Evolutionary conservation across 2,113 vertebrate genomes (phyloP).

Genomic region (Leptocoma aspasia): DNA sequence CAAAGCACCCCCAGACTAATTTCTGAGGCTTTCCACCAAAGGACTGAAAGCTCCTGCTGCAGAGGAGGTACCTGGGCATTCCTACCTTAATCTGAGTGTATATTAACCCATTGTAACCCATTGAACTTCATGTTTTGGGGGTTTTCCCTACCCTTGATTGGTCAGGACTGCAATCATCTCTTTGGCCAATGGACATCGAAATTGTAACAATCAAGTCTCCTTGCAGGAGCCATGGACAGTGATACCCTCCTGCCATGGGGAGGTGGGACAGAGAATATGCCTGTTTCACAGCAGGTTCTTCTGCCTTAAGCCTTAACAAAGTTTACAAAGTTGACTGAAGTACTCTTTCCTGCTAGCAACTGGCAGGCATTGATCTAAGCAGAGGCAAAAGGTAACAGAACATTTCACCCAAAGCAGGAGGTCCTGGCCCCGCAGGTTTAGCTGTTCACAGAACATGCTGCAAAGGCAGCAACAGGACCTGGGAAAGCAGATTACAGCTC

Average conservation of each 20-base stretch:
- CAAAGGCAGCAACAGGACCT: not conserved
- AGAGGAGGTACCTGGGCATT: not conserved
- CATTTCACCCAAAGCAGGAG: not conserved
- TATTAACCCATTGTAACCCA: not conserved
- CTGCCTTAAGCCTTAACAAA: not conserved
- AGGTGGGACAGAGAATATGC: not conserved
- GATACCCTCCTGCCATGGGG: too few relatives aligned
- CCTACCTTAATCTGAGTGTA: not conserved
- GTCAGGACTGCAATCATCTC: not conserved
- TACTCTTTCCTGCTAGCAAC: not conserved
- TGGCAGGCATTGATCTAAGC: not conserved
- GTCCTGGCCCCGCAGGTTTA: not conserved
- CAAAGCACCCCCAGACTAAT: too few relatives aligned
- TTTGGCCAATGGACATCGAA: fast-evolving
- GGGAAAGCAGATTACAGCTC: not conserved
- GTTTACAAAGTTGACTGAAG: not conserved
- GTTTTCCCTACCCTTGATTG: not conserved
- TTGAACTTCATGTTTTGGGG: not conserved
- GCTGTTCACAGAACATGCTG: not conserved
- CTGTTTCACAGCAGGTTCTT: not conserved
- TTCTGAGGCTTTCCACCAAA: not conserved
- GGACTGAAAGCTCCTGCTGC: not conserved
- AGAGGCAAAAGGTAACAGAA: not conserved
- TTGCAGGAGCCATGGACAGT: not conserved
- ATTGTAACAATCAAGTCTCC: fast-evolving